Evolutionary conservation across 2,797 vertebrate genomes (phyloP).

Genomic region (Protosalanx chinensis): DNA sequence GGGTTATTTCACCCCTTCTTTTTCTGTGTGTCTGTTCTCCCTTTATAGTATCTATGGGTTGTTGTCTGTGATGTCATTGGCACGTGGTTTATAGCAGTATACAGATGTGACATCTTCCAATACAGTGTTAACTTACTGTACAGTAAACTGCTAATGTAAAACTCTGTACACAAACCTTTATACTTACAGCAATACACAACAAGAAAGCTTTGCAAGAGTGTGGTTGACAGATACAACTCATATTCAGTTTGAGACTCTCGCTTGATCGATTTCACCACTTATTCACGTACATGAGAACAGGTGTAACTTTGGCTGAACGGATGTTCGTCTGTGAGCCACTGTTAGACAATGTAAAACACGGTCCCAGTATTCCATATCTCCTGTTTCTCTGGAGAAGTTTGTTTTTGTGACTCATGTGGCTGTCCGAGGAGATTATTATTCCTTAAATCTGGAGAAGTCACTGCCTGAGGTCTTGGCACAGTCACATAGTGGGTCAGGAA

Average conservation of each 20-base stretch:
- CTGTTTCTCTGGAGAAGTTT: slow-evolving; percentile 55
- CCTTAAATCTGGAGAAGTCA: slow-evolving; percentile 58
- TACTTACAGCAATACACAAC: too few species aligned
- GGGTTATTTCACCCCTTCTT: neutral
- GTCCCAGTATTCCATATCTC: slow-evolving; percentile 49
- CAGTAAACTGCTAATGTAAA: too few species aligned
- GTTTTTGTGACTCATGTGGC: slow-evolving; percentile 65
- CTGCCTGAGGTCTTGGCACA: slow-evolving; percentile 67
- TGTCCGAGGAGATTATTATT: slow-evolving; percentile 61
- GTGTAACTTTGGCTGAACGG: too few species aligned
- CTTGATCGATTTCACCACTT: too few species aligned
- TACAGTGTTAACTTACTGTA: too few species aligned
- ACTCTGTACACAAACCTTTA: too few species aligned
- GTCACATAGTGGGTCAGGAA: slow-evolving; percentile 54
- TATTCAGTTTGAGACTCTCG: too few species aligned
- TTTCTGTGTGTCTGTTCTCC: neutral
- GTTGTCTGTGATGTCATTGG: neutral
- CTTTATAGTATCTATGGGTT: neutral
- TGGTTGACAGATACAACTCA: too few species aligned
- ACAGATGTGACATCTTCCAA: too few species aligned
- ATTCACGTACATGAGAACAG: too few species aligned
- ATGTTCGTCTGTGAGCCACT: too few species aligned
- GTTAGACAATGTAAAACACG: neutral
- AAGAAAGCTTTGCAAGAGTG: too few species aligned
- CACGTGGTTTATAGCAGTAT: neutral